A percentile compares a stretch with the other conserved stretches of the same genome.
phyloP scores from a whole-genome alignment of 2,113 vertebrate genomes.

The Lophotis ruficrista region DNA sequence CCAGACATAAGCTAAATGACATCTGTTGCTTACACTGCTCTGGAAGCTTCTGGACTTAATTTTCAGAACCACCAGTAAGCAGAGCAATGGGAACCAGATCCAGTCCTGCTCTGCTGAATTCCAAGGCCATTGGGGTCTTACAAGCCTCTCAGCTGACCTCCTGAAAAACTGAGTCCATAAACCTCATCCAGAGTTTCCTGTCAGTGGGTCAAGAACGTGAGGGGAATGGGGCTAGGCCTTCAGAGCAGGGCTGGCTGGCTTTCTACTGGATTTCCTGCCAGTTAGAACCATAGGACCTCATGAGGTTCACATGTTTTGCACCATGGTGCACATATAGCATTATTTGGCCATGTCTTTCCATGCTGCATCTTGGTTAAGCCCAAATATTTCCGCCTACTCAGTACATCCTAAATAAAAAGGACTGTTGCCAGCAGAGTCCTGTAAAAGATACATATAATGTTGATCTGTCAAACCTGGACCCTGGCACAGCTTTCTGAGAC shows the following conservation, averaged over 20 bases:
- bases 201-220: background rate
- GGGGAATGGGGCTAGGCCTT: background rate
- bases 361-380: background rate
- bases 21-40: background rate
- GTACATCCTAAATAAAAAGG: background rate
- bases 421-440: background rate
- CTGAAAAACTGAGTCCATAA: constrained; percentile 1
- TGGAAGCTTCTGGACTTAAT: constrained; percentile 20
- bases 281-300: background rate
- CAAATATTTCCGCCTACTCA: background rate
- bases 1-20: background rate
- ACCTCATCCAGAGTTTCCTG: background rate
- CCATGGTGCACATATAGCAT: background rate
- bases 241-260: background rate
- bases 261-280: background rate
- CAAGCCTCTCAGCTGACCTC: background rate
- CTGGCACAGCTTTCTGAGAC: background rate
- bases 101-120: background rate
- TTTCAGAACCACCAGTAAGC: background rate
- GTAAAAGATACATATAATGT: background rate
- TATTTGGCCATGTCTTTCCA: background rate
- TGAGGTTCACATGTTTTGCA: background rate
- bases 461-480: background rate
- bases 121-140: background rate
- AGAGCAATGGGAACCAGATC: constrained; percentile 1